Conservation (phyloP, 2,797 vertebrate species). For the Graptemys geographica region DNA sequence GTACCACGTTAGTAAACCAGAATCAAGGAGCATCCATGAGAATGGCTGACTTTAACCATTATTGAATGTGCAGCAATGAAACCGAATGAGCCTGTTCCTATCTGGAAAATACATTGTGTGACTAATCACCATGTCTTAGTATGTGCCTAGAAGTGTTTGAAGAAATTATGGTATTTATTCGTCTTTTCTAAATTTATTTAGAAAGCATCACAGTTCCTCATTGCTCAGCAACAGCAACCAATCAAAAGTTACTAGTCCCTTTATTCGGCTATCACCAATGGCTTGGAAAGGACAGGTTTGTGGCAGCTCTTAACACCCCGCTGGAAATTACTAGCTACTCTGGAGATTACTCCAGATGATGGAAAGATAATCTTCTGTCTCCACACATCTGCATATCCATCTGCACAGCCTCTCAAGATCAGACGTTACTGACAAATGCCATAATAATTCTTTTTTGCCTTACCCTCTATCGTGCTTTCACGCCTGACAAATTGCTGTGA, state of each 20-base stretch:
- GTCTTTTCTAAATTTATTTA: constrained; percentile 8
- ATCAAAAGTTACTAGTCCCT: background rate
- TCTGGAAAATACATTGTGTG: background rate
- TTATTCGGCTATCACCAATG: constrained; percentile 35
- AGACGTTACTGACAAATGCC: constrained; percentile 82
- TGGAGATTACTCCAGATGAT: constrained; percentile 72
- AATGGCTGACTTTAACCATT: background rate
- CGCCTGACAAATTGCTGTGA: constrained; percentile 49
- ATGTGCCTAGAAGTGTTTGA: background rate
- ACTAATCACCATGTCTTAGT: background rate
- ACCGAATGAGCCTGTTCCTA: background rate
- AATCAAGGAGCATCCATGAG: background rate
- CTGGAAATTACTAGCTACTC: constrained; percentile 62
- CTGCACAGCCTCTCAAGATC: constrained; percentile 80
- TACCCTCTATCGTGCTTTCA: constrained; percentile 65
- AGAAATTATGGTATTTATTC: background rate
- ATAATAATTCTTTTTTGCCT: constrained; percentile 64
- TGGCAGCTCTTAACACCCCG: constrained; percentile 34
- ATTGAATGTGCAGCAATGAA: background rate
- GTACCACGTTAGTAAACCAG: background rate
- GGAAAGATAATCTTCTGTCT: constrained; percentile 78
- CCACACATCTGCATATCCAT: constrained; percentile 86
- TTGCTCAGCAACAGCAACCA: background rate
- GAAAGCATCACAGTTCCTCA: background rate
- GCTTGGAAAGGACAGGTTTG: background rate